Evolutionary conservation across 1,140 invertebrate genomes (phyloP).

Genomic region (Hermetia illucens): DNA sequence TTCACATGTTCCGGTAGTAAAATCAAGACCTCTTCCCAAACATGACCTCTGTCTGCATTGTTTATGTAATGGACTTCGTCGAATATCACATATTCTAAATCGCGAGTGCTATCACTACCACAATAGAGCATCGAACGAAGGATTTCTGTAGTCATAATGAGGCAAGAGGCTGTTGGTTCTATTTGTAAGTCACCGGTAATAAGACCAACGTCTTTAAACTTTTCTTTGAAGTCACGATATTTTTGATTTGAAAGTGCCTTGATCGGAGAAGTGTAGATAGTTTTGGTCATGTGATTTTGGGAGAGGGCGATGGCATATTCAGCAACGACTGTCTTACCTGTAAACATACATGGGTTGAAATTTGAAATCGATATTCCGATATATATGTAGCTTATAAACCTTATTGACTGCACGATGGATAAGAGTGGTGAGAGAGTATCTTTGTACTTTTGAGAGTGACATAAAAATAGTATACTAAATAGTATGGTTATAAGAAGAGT

Average conservation of each 20-base stretch:
- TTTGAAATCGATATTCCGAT: too few species aligned
- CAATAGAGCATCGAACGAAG: constrained; percentile 94
- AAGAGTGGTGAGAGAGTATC: too few species aligned
- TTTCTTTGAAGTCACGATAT: constrained; percentile 90
- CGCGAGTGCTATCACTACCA: constrained; percentile 84
- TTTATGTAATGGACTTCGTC: constrained; percentile 99
- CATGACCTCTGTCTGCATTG: constrained; percentile 92
- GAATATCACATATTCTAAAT: constrained; percentile 98
- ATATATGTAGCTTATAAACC: too few species aligned
- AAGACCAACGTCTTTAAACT: constrained; percentile 85
- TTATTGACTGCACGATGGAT: too few species aligned
- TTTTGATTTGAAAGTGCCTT: constrained; percentile 99
- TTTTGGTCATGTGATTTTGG: constrained; percentile 81
- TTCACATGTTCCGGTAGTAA: constrained; percentile 86
- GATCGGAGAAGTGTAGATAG: constrained; percentile 98
- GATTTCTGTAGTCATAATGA: constrained; percentile 99
- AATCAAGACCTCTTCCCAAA: constrained; percentile 99
- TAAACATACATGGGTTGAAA: too few species aligned
- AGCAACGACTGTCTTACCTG: constrained; percentile 87
- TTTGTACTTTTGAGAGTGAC: too few species aligned
- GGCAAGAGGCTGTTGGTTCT: constrained; percentile 80
- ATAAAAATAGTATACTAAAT: too few species aligned
- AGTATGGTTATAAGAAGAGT: too few species aligned
- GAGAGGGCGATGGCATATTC: constrained; percentile 96
- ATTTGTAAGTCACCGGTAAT: constrained; percentile 96